phyloP scores from a whole-genome alignment of 2,797 vertebrate species.

The Dryobates pubescens region DNA sequence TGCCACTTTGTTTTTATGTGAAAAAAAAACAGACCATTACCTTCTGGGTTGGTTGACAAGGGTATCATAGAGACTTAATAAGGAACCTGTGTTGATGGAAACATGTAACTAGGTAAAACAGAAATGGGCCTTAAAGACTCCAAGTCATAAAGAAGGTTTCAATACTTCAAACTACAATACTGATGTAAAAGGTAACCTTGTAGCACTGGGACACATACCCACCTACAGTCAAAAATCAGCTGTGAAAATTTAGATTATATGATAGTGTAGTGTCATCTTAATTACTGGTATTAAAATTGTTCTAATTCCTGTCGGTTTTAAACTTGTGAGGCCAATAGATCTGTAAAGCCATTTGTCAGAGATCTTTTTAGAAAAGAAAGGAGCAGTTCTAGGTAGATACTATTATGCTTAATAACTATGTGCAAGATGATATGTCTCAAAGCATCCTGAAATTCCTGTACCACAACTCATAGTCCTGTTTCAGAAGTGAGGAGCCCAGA shows the following conservation, averaged over 20 bases:
- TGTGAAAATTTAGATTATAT: not conserved
- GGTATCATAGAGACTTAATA: not conserved
- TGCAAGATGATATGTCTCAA: not conserved
- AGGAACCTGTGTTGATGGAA: not conserved
- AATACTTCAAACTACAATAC: not conserved
- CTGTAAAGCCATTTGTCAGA: not conserved
- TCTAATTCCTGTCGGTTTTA: not conserved
- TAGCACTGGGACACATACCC: not conserved
- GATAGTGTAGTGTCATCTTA: not conserved
- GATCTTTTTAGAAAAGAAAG: not conserved
- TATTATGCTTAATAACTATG: not conserved
- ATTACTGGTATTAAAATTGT: not conserved
- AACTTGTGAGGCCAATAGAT: not conserved
- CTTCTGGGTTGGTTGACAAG: not conserved
- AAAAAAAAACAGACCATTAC: not conserved
- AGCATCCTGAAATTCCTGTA: not conserved
- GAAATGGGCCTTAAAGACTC: not conserved
- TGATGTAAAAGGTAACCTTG: not conserved
- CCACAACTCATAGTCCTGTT: not conserved
- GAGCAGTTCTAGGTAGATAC: not conserved
- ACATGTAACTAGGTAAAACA: not conserved
- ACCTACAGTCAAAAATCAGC: not conserved
- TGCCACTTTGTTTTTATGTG: not conserved
- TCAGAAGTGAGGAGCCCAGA: conserved; percentile 49
- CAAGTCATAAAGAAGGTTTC: not conserved